Conservation (phyloP, 2,888 invertebrate species). For the Apoderus coryli region DNA sequence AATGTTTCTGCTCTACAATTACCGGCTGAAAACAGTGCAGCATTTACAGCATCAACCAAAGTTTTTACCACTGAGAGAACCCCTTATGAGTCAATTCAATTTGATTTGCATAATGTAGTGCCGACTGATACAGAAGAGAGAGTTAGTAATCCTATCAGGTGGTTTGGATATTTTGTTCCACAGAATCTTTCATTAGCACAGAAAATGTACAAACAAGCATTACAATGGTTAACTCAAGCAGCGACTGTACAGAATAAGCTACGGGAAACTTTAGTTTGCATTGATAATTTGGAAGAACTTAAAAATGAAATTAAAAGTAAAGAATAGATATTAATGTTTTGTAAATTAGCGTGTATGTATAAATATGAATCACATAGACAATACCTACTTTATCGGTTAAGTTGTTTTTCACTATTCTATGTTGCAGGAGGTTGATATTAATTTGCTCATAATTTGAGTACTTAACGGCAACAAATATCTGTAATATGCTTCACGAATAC, state of each 20-base stretch:
- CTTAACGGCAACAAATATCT: too few species aligned
- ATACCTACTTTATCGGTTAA: too few species aligned
- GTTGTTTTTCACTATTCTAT: too few species aligned
- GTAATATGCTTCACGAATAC: too few species aligned
- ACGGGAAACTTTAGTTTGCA: constrained; percentile 26
- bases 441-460: too few species aligned
- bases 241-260: constrained; percentile 55
- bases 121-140: constrained; percentile 27
- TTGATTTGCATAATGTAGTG: constrained; percentile 25
- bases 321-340: too few species aligned
- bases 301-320: too few species aligned
- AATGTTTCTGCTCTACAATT: constrained; percentile 55
- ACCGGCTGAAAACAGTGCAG: constrained; percentile 45
- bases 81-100: constrained; percentile 21
- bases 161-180: constrained; percentile 81
- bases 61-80: constrained; percentile 28
- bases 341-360: too few species aligned
- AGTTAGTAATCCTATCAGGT: constrained; percentile 53
- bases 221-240: constrained; percentile 51
- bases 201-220: constrained; percentile 52
- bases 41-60: constrained; percentile 34
- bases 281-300: constrained; percentile 22
- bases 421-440: too few species aligned
- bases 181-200: constrained; percentile 63
- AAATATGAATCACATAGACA: too few species aligned